Percentiles rank a stretch among this genome's conserved stretches.
These are phyloP conservation scores for Megathymus violae DNA, from an alignment of 1,140 invertebrate species.

Conservation along the genomic window DNA sequence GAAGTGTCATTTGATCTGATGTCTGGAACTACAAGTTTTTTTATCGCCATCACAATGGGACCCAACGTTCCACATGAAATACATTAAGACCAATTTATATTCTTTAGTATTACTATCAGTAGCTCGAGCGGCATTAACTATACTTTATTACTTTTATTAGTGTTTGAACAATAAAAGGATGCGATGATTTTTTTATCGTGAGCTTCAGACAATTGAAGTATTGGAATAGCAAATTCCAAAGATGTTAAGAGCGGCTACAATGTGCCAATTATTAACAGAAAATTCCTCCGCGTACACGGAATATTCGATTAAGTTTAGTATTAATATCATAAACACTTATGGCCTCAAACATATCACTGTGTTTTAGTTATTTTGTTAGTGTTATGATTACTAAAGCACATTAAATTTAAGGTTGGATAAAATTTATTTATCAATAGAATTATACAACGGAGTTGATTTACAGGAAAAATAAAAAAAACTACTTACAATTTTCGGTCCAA, in stretches of 20 bases:
- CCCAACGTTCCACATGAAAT: conserved; percentile 11
- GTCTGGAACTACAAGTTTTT: conserved; percentile 34
- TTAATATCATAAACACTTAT: background rate
- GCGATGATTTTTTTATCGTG: background rate
- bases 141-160: conserved; percentile 3
- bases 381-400: too few species aligned
- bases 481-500: too few species aligned
- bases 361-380: too few species aligned
- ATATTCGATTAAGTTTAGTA: background rate
- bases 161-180: background rate
- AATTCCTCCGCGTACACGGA: background rate
- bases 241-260: background rate
- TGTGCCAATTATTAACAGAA: background rate
- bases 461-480: too few species aligned
- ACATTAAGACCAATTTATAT: conserved; percentile 28
- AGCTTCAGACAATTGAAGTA: background rate
- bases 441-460: too few species aligned
- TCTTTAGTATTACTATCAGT: conserved; percentile 30
- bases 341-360: too few species aligned
- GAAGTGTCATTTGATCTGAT: conserved; percentile 40
- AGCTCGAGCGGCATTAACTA: conserved; percentile 8
- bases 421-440: too few species aligned
- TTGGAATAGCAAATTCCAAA: background rate
- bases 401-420: too few species aligned
- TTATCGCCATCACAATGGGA: conserved; percentile 19